phyloP scores from a whole-genome alignment of 35 echinoderm and acorn worm genomes.

The Hemicentrotus pulcherrimus region DNA sequence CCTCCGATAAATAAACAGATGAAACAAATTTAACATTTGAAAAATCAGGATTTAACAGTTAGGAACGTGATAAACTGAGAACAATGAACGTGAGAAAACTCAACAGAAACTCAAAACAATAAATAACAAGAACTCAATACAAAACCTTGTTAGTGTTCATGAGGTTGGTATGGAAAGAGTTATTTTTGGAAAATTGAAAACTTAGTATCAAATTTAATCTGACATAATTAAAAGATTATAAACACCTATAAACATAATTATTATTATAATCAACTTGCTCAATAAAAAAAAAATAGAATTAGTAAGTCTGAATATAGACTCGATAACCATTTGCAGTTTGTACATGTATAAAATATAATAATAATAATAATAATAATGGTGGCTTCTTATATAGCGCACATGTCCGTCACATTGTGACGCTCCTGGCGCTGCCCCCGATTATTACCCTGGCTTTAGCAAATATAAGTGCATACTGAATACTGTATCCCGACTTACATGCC shows the following conservation, averaged over 20 bases:
- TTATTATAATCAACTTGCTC: background rate
- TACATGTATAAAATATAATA: background rate
- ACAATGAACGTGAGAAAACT: background rate
- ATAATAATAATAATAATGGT: too few relatives aligned
- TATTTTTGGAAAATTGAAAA: background rate
- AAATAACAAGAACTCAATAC: background rate
- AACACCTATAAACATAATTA: too few relatives aligned
- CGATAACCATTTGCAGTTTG: background rate
- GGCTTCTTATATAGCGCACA: too few relatives aligned
- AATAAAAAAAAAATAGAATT: background rate
- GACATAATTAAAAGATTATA: background rate
- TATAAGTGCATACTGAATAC: background rate
- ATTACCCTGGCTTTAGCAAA: too few relatives aligned
- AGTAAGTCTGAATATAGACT: background rate
- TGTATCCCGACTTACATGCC: background rate
- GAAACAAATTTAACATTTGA: background rate
- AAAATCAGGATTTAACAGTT: background rate
- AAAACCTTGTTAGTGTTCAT: background rate
- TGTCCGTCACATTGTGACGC: too few relatives aligned
- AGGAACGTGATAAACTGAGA: background rate
- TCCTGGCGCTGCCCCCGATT: too few relatives aligned
- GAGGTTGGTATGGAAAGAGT: background rate
- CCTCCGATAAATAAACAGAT: too few relatives aligned
- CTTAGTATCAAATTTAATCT: too few relatives aligned
- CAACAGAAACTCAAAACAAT: background rate